These are phyloP conservation scores for Drosophila santomea DNA, from an alignment of 1,140 invertebrate genomes.

Conservation along the genomic window DNA sequence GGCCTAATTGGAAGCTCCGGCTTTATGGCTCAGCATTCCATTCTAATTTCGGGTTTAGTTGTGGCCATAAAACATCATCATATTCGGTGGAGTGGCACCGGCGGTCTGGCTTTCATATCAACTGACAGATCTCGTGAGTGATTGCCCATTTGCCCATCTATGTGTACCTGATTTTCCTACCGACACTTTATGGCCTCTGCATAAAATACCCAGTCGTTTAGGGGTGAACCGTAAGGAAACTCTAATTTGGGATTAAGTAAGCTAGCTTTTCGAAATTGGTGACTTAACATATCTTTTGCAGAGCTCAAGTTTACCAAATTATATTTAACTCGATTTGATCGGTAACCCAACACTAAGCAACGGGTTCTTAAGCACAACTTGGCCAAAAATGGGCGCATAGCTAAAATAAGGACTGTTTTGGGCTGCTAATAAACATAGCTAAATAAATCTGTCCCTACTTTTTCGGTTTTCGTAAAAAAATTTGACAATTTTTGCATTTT, in stretches of 20 bases:
- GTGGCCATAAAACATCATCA: constrained; percentile 57
- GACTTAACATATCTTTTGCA: neutral
- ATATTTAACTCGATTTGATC: no score
- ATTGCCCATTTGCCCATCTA: constrained; percentile 25
- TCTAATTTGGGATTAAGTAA: neutral
- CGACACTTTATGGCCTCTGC: constrained; percentile 34
- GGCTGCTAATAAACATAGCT: no score
- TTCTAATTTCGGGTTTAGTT: constrained; percentile 54
- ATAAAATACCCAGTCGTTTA: neutral
- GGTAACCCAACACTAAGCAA: neutral
- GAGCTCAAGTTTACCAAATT: no score
- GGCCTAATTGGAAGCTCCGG: constrained; percentile 48
- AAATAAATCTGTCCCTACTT: no score
- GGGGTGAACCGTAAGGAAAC: neutral
- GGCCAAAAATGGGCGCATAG: no score
- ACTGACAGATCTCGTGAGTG: constrained; percentile 48
- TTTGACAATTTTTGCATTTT: no score
- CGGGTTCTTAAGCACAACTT: neutral
- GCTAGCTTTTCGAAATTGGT: neutral
- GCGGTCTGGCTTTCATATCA: constrained; percentile 8
- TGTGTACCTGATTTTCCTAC: constrained; percentile 36
- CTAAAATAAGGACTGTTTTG: no score
- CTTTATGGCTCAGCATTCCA: constrained; percentile 47
- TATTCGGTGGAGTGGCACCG: constrained; percentile 17
- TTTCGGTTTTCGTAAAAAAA: no score